These are phyloP conservation scores for Phyllostomus hastatus DNA, from an alignment of 2,113 vertebrate genomes.

Conservation along the genomic window DNA sequence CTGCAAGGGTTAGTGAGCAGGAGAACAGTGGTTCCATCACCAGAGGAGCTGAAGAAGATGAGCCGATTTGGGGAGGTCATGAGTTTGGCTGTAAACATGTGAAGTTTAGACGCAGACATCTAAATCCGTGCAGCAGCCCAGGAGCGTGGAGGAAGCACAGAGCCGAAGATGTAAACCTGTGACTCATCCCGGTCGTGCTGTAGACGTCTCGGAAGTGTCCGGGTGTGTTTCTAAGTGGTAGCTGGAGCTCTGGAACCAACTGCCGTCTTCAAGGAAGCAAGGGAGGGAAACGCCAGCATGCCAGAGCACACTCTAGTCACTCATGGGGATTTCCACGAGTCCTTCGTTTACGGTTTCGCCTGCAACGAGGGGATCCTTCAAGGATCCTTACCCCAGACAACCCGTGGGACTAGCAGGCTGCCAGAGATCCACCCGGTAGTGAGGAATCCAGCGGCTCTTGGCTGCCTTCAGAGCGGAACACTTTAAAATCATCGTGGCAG, in stretches of 20 bases:
- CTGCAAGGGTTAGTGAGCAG: not conserved
- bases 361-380: not conserved
- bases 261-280: not conserved
- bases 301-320: rapidly evolving
- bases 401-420: not conserved
- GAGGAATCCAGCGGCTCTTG: not conserved
- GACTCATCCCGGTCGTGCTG: not conserved
- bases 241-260: not conserved
- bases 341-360: not conserved
- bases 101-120: not conserved
- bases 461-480: not conserved
- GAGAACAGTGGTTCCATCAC: not conserved
- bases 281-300: not conserved
- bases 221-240: not conserved
- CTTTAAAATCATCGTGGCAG: not conserved
- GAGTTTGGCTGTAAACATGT: not conserved
- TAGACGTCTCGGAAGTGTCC: not conserved
- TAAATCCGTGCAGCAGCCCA: not conserved
- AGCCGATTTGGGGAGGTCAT: not conserved
- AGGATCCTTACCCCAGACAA: not conserved
- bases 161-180: not conserved
- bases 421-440: no score
- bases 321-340: not conserved
- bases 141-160: not conserved
- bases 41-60: not conserved